These are phyloP conservation scores for Corapipo altera DNA, from an alignment of 2,113 vertebrate species.

Conservation along the genomic window DNA sequence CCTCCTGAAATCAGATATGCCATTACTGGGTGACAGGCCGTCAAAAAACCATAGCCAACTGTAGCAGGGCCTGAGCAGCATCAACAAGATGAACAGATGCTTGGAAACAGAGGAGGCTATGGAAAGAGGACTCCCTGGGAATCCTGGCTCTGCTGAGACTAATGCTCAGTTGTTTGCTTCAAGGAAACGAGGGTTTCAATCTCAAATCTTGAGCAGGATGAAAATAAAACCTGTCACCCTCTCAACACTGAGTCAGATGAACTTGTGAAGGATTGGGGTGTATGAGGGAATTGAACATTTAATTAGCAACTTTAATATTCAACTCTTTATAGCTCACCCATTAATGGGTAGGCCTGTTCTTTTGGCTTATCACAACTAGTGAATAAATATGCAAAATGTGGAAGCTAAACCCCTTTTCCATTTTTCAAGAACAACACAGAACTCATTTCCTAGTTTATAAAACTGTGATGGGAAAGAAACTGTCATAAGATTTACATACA, in stretches of 20 bases:
- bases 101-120: not conserved
- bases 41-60: not conserved
- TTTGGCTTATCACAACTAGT: not conserved
- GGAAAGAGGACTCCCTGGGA: rapidly evolving
- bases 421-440: conserved; percentile 1
- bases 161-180: not conserved
- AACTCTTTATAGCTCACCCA: not conserved
- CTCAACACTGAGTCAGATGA: not conserved
- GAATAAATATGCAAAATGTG: conserved; percentile 1
- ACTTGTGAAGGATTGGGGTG: not conserved
- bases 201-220: not conserved
- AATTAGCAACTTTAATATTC: conserved; percentile 23
- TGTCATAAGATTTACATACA: conserved; percentile 4
- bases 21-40: not conserved
- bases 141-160: not conserved
- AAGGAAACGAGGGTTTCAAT: not conserved
- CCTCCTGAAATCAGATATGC: not conserved
- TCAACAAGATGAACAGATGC: not conserved
- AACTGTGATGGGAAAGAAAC: not conserved
- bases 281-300: not conserved
- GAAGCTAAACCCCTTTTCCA: not conserved
- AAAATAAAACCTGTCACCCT: not conserved
- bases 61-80: not conserved
- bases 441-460: not conserved
- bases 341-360: not conserved